Evolutionary conservation across 2,888 invertebrate species (phyloP).

Genomic region (Andrena flavipes): DNA sequence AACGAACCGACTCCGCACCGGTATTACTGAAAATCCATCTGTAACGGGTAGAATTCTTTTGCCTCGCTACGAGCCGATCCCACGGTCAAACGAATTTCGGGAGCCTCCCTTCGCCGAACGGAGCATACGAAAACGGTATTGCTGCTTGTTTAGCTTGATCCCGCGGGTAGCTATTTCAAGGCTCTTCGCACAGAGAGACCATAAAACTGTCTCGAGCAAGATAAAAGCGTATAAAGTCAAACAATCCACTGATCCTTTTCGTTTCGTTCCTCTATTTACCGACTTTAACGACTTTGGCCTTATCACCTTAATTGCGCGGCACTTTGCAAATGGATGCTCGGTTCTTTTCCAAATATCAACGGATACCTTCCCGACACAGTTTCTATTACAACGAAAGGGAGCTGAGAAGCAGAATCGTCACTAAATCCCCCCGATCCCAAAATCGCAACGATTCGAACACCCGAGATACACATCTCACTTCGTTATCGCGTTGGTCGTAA

Average conservation of each 20-base stretch:
- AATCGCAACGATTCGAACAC: slow-evolving; percentile 13
- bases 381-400: too few relatives aligned
- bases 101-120: neutral
- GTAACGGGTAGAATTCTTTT: slow-evolving; percentile 32
- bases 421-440: neutral
- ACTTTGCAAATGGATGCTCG: neutral
- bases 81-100: slow-evolving; percentile 11
- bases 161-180: slow-evolving; percentile 7
- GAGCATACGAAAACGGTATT: neutral
- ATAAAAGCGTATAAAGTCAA: slow-evolving; percentile 43
- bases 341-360: neutral
- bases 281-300: slow-evolving; percentile 37
- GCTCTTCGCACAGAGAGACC: neutral
- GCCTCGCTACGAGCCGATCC: neutral
- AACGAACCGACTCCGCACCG: slow-evolving; percentile 68
- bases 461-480: neutral
- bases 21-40: slow-evolving; percentile 74
- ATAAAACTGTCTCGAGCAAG: slow-evolving; percentile 19
- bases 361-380: neutral
- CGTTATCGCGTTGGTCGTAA: slow-evolving; percentile 18
- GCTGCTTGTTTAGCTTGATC: too few relatives aligned
- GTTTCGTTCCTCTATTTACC: slow-evolving; percentile 17
- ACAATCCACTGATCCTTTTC: slow-evolving; percentile 11
- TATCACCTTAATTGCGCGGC: slow-evolving; percentile 25
- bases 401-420: neutral